Base-by-base conservation (phyloP, 2,113 vertebrate species). In the Alexandromys fortis region DNA sequence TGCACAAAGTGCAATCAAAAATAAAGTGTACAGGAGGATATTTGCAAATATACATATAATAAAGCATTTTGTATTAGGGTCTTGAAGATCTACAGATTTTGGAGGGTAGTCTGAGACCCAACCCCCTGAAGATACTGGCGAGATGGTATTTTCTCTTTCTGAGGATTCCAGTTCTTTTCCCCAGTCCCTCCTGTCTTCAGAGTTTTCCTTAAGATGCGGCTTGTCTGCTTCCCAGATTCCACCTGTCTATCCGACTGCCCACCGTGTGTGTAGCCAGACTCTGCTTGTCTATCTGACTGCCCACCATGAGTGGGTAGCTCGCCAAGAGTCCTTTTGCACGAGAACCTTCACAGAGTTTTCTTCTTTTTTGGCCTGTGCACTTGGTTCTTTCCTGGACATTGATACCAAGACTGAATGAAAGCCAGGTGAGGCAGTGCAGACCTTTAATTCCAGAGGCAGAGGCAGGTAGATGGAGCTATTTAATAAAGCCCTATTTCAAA, bases 311-410 rank as follows among this genome's bases (percentile, higher is more conserved):
- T 67, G 75, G 22, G 7, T 75, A 61, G 12, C 75, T 85, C 35
- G 47, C 83, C 89, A 55, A 90, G 13, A 38, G 33, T 86, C 10
- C 58, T 58, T 91, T 38, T 7, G 49, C 55, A 86, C 26, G 67
- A 52, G 8, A 79, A 55, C 63, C 17, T 68, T 93, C 22, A 79
- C 90, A 99, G 98, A 98, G 92, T 99, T 98, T 97, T 99, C 86
- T 99, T 99, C 99, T 86, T 99, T 99, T 58, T 21, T 21, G 58
- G 99, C 99, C 97, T 98, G 98, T 91, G 98, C 98, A 78, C 97
- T 99, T 94, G 98, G 98, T 96, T 98, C 97, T 79, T 98, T 98
- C 0, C 98, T 99, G 96, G 98, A 99, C 97, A 97, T 98, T 96
- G 98, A 98, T 49, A 98, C 98, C 67, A 98, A 99, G 95, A 98